Evolutionary conservation across 2,888 invertebrate genomes (phyloP).

Genomic region (Megastigmus dorsalis): DNA sequence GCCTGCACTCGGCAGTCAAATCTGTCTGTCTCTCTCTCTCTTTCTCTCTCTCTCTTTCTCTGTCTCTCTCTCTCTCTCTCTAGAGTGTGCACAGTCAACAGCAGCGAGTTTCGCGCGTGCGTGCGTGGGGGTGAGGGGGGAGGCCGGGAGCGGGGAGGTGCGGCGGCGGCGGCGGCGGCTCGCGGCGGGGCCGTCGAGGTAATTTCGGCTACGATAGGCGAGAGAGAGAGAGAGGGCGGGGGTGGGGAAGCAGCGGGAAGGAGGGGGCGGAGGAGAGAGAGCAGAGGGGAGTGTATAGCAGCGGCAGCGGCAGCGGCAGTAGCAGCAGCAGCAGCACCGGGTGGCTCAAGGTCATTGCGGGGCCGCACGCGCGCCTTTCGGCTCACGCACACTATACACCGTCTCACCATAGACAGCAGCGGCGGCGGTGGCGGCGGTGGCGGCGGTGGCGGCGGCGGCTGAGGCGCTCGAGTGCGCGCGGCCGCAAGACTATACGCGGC

Average conservation of each 20-base stretch:
- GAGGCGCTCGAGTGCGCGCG: too few relatives aligned
- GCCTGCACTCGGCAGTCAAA: constrained; percentile 24
- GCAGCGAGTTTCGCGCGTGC: constrained; percentile 18
- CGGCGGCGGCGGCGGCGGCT: constrained; percentile 31
- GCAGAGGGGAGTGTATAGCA: constrained; percentile 37
- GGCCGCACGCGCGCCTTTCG: constrained; percentile 70
- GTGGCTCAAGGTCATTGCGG: constrained; percentile 71
- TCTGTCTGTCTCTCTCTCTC: constrained; percentile 23
- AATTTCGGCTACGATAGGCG: constrained; percentile 54
- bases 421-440: too few relatives aligned
- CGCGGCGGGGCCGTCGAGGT: constrained; percentile 29
- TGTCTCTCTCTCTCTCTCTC: background rate
- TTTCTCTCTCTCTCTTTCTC: constrained; percentile 1
- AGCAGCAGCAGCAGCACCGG: constrained; percentile 52
- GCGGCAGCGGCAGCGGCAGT: too few relatives aligned
- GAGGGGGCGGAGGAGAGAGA: constrained; percentile 56
- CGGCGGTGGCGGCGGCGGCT: too few relatives aligned
- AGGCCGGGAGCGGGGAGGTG: background rate
- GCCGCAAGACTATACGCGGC: too few relatives aligned
- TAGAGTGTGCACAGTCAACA: constrained; percentile 25
- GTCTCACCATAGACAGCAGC: too few relatives aligned
- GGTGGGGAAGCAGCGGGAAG: constrained; percentile 53
- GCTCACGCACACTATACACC: constrained; percentile 24
- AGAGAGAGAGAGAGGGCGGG: constrained; percentile 52
- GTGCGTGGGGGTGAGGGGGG: background rate